Evolutionary conservation across 2,888 invertebrate species (phyloP).

Genomic region (Myopa testacea): DNA sequence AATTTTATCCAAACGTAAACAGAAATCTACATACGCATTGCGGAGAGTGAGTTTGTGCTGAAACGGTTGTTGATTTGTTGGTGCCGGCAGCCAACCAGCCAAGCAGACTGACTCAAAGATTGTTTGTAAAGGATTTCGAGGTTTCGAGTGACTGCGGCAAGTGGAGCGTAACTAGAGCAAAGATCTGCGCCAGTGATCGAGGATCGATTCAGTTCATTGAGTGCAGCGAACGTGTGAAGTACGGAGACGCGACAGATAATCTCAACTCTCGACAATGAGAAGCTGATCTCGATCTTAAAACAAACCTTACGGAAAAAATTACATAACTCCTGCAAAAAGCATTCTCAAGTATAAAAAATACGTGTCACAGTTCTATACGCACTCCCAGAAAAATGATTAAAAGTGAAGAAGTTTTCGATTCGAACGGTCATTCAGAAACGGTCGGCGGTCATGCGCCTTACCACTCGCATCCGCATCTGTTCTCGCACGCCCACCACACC

Average conservation of each 20-base stretch:
- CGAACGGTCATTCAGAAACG: conserved; percentile 46
- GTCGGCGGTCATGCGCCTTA: conserved; percentile 45
- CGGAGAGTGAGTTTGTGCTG: not conserved
- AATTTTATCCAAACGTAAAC: conserved; percentile 33
- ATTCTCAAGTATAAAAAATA: not conserved
- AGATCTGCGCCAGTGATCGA: conserved; percentile 34
- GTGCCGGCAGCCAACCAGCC: not conserved
- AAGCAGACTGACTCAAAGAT: conserved; percentile 35
- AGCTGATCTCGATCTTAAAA: not conserved
- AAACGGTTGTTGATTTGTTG: conserved; percentile 1
- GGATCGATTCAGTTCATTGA: conserved; percentile 55
- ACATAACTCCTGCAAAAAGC: not conserved
- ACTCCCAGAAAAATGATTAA: conserved; percentile 58
- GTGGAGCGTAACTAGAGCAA: conserved; percentile 51
- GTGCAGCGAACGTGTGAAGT: conserved; percentile 57
- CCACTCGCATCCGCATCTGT: conserved; percentile 48
- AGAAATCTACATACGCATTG: conserved; percentile 37
- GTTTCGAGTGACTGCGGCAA: conserved; percentile 41
- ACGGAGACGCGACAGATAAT: conserved; percentile 40
- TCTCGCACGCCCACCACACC: conserved; percentile 44
- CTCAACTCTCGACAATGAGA: too few species aligned
- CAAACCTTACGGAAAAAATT: conserved; percentile 26
- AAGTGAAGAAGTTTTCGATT: conserved; percentile 63
- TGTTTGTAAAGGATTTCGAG: conserved; percentile 49
- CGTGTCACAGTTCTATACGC: not conserved